Evolutionary conservation across 1,140 invertebrate genomes (phyloP), one percentile per base, ranked within the genome.

Genomic region (Atta texana): DNA sequence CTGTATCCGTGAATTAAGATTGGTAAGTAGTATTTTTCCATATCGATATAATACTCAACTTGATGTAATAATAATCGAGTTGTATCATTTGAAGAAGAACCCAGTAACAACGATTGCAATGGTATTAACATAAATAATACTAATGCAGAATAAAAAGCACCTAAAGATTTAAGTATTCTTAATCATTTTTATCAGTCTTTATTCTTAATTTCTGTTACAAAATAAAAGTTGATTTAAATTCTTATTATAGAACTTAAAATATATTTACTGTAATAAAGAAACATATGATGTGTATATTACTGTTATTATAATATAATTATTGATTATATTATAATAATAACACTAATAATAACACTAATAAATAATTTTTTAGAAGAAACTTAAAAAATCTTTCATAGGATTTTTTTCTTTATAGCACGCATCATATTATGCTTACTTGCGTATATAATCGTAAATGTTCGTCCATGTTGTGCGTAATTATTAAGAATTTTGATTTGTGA

Each of bases 11-110:
- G 85, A 64, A 87, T 31, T 31, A 87, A 63, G 39, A 87, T 87
- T 10, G 64, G 77, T 18, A 63, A 87, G 3, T 87, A 87, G 64
- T 82, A 87, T 72, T 63, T 87, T 7, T 87, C 55, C 31, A 64
- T 71, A 53, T 87, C 77, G 18, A 87, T 53, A 21, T 84, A 87
- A 51, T 87, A 87, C 18, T 87, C 77, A 55, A 87, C 85, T 28
- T n/a, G 14, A 6, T 87, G 85, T 64, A 87, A n/a, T 31, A 87
- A 53, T 28, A 68, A 66, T 55, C 75, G 75, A 16, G 3, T 14
- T 31, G 85, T 80, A 49, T 69, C 39, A 59, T 86, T 86, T 49
- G 44, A 78, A n/a, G 53, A 49, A 18, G 76, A 57, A 18, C 5
- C 51, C 3, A 86, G n/a, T 21, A 86, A 68, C 7, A 86, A 7